phyloP scores from a whole-genome alignment of 2,888 invertebrate genomes.

The Phrixothrix hirtus region DNA sequence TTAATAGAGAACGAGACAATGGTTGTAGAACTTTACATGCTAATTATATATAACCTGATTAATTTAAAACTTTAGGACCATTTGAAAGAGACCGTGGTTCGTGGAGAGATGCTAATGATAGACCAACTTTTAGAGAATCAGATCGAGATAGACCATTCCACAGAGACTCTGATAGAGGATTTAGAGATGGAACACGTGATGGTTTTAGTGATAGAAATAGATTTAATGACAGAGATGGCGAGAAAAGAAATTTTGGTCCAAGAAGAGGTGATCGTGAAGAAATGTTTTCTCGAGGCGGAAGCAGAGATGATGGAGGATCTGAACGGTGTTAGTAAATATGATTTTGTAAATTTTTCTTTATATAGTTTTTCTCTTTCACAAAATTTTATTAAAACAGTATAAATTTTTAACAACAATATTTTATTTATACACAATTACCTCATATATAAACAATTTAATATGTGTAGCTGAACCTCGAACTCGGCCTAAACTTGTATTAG shows the following conservation, averaged over 20 bases:
- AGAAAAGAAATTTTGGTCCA: constrained; percentile 38
- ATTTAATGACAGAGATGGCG: constrained; percentile 36
- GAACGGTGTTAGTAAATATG: constrained; percentile 30
- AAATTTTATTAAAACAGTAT: too few species aligned
- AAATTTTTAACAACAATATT: too few species aligned
- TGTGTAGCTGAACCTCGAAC: constrained; percentile 64
- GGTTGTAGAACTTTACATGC: constrained; percentile 30
- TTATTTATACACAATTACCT: too few species aligned
- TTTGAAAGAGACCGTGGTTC: constrained; percentile 56
- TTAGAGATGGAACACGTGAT: constrained; percentile 48
- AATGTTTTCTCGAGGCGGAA: constrained; percentile 37
- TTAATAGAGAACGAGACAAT: constrained; percentile 49
- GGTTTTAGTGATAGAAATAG: constrained; percentile 44
- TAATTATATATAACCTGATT: background rate
- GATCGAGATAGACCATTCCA: constrained; percentile 41
- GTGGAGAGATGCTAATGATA: constrained; percentile 58
- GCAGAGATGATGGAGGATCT: constrained; percentile 39
- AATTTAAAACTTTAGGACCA: background rate
- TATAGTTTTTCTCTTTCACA: too few species aligned
- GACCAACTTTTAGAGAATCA: constrained; percentile 40
- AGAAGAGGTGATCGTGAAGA: constrained; percentile 39
- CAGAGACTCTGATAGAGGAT: constrained; percentile 37
- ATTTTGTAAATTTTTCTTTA: background rate
- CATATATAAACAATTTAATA: constrained; percentile 2
- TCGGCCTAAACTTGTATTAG: constrained; percentile 77